Percentiles rank a stretch among this genome's conserved stretches.
phyloP scores from a whole-genome alignment of 1,140 invertebrate genomes.

The Camponotus pennsylvanicus region DNA sequence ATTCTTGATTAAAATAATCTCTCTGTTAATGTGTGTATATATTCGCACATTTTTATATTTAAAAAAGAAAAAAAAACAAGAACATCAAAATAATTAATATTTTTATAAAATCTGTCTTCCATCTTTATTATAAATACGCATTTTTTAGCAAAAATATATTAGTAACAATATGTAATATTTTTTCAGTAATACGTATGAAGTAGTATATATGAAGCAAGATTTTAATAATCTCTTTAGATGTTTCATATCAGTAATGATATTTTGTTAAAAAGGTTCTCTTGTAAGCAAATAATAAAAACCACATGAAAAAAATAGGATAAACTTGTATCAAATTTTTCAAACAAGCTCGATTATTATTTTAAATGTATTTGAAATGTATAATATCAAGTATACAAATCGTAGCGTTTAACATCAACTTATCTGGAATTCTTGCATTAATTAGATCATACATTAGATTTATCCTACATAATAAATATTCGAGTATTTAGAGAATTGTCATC shows the following conservation, averaged over 20 bases:
- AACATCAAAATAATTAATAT: not conserved
- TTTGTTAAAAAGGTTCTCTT: too few species aligned
- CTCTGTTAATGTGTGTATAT: not conserved
- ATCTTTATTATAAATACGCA: not conserved
- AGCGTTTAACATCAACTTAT: too few species aligned
- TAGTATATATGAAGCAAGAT: not conserved
- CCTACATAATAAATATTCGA: too few species aligned
- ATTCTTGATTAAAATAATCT: not conserved
- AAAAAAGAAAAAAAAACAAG: not conserved
- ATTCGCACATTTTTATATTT: not conserved
- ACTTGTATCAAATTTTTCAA: too few species aligned
- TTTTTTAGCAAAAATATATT: conserved; percentile 4
- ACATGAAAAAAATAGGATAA: too few species aligned
- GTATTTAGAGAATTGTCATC: not conserved
- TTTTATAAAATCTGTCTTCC: not conserved
- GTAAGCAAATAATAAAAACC: too few species aligned
- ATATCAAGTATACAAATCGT: too few species aligned
- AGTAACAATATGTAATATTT: not conserved
- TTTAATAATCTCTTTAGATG: not conserved
- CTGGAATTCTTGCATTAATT: too few species aligned
- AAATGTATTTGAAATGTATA: too few species aligned
- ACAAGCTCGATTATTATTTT: too few species aligned
- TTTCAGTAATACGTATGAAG: not conserved
- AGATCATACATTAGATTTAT: too few species aligned
- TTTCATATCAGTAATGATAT: too few species aligned